Base-by-base conservation (phyloP, 2,113 vertebrate genomes). In the Chlamydotis undulata region DNA sequence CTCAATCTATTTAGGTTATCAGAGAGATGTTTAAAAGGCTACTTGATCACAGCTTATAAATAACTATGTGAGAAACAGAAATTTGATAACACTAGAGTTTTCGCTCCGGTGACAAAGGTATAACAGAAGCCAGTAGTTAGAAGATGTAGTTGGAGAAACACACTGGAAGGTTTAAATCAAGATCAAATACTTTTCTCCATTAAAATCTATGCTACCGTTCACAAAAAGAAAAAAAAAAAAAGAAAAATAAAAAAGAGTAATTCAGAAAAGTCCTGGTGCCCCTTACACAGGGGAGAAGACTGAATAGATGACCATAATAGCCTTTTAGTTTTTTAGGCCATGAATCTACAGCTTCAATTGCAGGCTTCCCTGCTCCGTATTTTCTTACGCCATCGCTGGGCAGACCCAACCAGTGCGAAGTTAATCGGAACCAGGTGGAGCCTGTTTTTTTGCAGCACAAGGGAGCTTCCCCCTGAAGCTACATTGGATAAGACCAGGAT, bases 341-440 rank as follows among this genome's bases (percentile, higher is more conserved):
- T 89, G 95, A 94, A 90, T 96, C 90, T 91, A 88, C 15, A 3
- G 78, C 91, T 96, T 96, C 91, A 93, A 69, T 69, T 94, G 77
- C 90, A 91, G 92, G 21, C 81, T 96, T 89, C 89, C 89, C 93
- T 96, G 96, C 87, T 94, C 83, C 14, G 0, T 82, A 87, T 94
- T 93, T 97, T 92, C 78, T 89, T 96, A 91, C 14, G 25, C 95
- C 96, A 95, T 88, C 78, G 76, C 67, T 85, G 87, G 89, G 92
- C 93, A 89, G 95, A 94, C 84, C 91, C 96, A 97, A 91, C 93
- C 67, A 87, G 92, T 18, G 45, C 8, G 5, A 91, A 82, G 52
- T 85, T 94, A 97, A 97, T 97, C 45, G 0, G 83, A 93, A 89
- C 92, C 96, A 97, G 91, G 95, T 95, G 91, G 70, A 91, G 89